Percentiles rank a stretch among this genome's conserved stretches.
Evolutionary conservation across 2,113 vertebrate genomes (phyloP).

Genomic region (Caretta caretta): DNA sequence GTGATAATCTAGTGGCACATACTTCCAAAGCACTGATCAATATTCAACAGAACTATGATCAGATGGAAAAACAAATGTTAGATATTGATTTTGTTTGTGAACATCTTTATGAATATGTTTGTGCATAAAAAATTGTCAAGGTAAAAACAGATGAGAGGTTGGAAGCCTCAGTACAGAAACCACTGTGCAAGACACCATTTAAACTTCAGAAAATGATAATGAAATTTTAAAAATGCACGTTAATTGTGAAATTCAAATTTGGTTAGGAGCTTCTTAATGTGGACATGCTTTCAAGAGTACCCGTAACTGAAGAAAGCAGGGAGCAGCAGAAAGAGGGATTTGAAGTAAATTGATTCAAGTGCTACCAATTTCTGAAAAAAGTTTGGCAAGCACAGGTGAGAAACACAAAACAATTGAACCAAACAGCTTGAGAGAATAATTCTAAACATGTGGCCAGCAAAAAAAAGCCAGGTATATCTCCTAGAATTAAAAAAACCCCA

Average conservation of each 20-base stretch:
- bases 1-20: background rate
- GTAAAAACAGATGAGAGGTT: background rate
- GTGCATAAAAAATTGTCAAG: background rate
- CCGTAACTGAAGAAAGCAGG: background rate
- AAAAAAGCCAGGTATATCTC: background rate
- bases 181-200: accelerated
- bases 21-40: background rate
- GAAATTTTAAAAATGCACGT: background rate
- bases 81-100: background rate
- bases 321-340: background rate
- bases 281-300: background rate
- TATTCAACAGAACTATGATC: background rate
- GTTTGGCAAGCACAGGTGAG: background rate
- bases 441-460: background rate
- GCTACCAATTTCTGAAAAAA: background rate
- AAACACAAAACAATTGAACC: background rate
- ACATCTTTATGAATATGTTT: background rate
- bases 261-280: background rate
- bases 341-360: background rate
- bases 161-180: background rate
- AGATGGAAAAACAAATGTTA: background rate
- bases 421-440: background rate
- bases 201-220: background rate
- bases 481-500: background rate
- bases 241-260: background rate